Evolutionary conservation across 2,888 invertebrate genomes (phyloP).

Genomic region (Drosophila longiperda): DNA sequence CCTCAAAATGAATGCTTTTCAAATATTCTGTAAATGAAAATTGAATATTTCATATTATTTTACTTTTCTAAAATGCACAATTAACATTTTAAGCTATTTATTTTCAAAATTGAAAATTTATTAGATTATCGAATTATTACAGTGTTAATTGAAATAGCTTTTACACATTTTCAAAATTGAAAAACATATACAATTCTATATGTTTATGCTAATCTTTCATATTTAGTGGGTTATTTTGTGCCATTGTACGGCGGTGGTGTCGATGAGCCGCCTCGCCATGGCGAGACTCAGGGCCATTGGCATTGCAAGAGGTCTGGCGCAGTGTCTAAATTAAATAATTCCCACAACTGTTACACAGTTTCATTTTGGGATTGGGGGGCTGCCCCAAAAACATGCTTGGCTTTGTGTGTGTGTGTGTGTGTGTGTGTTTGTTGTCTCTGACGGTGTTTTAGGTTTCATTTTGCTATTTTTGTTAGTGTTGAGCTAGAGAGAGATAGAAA

Average conservation of each 20-base stretch:
- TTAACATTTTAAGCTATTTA: not conserved
- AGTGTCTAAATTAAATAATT: slow-evolving; percentile 79
- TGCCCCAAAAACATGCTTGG: slow-evolving; percentile 22
- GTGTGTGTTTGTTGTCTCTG: slow-evolving; percentile 19
- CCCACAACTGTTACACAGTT: slow-evolving; percentile 77
- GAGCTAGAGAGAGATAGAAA: slow-evolving; percentile 2
- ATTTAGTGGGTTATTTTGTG: not conserved
- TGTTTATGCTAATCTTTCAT: not conserved
- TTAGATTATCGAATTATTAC: not conserved
- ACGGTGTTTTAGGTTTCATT: slow-evolving; percentile 35
- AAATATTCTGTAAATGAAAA: not conserved
- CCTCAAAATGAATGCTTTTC: not conserved
- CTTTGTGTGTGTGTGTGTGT: slow-evolving; percentile 8
- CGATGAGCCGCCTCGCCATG: slow-evolving; percentile 47
- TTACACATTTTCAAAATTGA: not conserved
- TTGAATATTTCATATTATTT: not conserved
- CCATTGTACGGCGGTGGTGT: slow-evolving; percentile 36
- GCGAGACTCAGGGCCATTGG: slow-evolving; percentile 42
- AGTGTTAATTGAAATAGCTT: not conserved
- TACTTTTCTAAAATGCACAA: not conserved
- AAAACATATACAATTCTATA: not conserved
- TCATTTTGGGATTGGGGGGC: slow-evolving; percentile 51
- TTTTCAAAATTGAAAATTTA: not conserved
- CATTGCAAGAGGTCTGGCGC: slow-evolving; percentile 64
- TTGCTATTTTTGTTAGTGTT: slow-evolving; percentile 35